phyloP scores from a whole-genome alignment of 2,797 vertebrate species.

The Malurus splendens region DNA sequence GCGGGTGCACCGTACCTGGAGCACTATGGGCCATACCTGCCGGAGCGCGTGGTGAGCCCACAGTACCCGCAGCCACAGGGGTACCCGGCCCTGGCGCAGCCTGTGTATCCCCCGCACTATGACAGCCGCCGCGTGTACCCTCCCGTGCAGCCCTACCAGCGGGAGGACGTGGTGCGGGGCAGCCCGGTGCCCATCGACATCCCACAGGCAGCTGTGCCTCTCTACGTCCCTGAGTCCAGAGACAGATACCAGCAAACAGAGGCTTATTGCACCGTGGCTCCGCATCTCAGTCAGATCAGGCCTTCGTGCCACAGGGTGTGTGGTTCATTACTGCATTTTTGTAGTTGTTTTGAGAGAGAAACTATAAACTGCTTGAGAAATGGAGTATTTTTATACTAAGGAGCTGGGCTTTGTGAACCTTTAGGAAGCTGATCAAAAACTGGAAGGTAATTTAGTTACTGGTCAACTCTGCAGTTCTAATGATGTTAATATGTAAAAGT shows the following conservation, averaged over 20 bases:
- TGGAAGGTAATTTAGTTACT: neutral
- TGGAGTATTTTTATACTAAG: neutral
- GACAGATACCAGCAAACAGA: constrained; percentile 89
- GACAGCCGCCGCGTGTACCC: neutral
- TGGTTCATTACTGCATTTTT: rapidly evolving
- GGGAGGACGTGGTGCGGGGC: constrained; percentile 87
- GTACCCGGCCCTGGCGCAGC: neutral
- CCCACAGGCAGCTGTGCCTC: constrained; percentile 76
- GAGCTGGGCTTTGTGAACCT: neutral
- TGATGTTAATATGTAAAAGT: neutral
- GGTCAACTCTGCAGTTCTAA: neutral
- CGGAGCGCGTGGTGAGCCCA: neutral
- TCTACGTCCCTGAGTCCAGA: constrained; percentile 87
- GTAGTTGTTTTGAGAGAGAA: neutral
- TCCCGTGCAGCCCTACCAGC: constrained; percentile 8
- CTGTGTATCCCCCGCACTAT: neutral
- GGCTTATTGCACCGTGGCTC: constrained; percentile 82
- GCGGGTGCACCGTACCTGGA: neutral
- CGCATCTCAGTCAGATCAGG: constrained; percentile 84
- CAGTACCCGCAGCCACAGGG: neutral
- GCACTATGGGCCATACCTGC: neutral
- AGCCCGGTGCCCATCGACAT: constrained; percentile 88
- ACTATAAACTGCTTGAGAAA: neutral
- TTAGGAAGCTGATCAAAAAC: neutral
- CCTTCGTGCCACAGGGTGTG: constrained; percentile 84